A percentile compares a stretch with the other conserved stretches of the same genome.
Conservation (phyloP, 2,113 vertebrate species). For the Atherinomorus stipes region DNA sequence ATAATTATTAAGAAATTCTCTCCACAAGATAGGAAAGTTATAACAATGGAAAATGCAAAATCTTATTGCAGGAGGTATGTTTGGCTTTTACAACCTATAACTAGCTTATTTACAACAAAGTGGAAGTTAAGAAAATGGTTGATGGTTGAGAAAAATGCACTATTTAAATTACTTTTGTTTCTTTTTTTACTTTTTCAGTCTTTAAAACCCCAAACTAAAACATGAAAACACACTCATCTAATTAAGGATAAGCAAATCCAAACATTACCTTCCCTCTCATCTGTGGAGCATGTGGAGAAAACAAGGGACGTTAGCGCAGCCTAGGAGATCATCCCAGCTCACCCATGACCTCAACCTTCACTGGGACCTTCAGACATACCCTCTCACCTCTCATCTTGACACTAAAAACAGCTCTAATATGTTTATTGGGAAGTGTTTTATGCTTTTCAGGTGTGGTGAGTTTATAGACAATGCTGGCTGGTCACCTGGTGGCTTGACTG, state of each 20-base stretch:
- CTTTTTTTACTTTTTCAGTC: background rate
- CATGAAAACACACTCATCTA: slow-evolving; percentile 9
- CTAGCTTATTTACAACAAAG: background rate
- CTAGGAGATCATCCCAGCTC: slow-evolving; percentile 12
- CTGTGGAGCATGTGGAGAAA: slow-evolving; percentile 72
- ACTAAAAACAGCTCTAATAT: slow-evolving; percentile 10
- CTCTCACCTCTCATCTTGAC: slow-evolving; percentile 30
- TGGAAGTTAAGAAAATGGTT: background rate
- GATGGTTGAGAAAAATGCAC: no score
- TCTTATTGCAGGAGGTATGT: background rate
- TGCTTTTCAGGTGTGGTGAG: slow-evolving; percentile 31
- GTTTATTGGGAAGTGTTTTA: slow-evolving; percentile 56
- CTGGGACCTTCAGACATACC: slow-evolving; percentile 37
- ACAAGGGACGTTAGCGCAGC: slow-evolving; percentile 37
- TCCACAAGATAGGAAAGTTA: slow-evolving; percentile 20
- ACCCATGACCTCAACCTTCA: slow-evolving; percentile 35
- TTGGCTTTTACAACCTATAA: background rate
- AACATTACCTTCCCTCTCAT: slow-evolving; percentile 59
- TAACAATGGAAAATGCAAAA: no score
- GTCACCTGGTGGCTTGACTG: slow-evolving; percentile 89
- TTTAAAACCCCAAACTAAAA: slow-evolving; percentile 33
- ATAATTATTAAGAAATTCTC: slow-evolving; percentile 38
- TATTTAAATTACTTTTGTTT: slow-evolving; percentile 19
- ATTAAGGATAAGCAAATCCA: slow-evolving; percentile 31
- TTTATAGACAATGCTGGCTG: slow-evolving; percentile 27